Percentiles rank a stretch among this genome's conserved stretches.
Conservation (phyloP, 1,140 invertebrate genomes). For the Lasioglossum baleicum region DNA sequence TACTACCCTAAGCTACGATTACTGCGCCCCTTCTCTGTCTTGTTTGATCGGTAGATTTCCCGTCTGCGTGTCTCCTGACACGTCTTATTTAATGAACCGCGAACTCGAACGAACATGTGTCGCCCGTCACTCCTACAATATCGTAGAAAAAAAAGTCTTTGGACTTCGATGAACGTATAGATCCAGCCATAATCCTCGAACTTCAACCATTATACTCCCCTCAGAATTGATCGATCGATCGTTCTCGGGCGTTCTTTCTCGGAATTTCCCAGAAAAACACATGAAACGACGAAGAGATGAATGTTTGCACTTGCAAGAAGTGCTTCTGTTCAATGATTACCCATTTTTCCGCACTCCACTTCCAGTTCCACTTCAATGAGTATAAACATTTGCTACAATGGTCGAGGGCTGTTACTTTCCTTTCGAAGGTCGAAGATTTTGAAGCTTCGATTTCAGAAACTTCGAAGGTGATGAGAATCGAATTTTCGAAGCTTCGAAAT, state of each 20-base stretch:
- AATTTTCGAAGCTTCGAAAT: too few species aligned
- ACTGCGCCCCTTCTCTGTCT: background rate
- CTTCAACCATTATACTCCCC: background rate
- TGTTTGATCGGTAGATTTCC: conserved; percentile 21
- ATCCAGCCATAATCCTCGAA: conserved; percentile 32
- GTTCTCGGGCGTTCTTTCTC: background rate
- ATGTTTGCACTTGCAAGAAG: too few species aligned
- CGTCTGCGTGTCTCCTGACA: background rate
- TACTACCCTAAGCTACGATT: conserved; percentile 37
- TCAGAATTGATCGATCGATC: background rate
- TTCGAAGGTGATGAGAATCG: too few species aligned
- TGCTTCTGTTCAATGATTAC: too few species aligned
- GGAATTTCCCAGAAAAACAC: too few species aligned
- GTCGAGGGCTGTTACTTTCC: too few species aligned
- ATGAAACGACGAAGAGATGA: background rate
- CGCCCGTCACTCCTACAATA: conserved; percentile 13
- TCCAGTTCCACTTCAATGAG: too few species aligned
- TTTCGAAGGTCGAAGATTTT: too few species aligned
- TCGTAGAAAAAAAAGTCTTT: conserved; percentile 40
- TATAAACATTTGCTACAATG: too few species aligned
- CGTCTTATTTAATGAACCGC: background rate
- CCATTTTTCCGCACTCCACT: too few species aligned
- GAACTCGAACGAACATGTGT: background rate
- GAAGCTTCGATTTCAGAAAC: too few species aligned
- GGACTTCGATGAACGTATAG: conserved; percentile 44